Percentiles rank a stretch among this genome's conserved stretches.
Evolutionary conservation across 2,797 vertebrate species (phyloP).

Genomic region (Rachycentron canadum): DNA sequence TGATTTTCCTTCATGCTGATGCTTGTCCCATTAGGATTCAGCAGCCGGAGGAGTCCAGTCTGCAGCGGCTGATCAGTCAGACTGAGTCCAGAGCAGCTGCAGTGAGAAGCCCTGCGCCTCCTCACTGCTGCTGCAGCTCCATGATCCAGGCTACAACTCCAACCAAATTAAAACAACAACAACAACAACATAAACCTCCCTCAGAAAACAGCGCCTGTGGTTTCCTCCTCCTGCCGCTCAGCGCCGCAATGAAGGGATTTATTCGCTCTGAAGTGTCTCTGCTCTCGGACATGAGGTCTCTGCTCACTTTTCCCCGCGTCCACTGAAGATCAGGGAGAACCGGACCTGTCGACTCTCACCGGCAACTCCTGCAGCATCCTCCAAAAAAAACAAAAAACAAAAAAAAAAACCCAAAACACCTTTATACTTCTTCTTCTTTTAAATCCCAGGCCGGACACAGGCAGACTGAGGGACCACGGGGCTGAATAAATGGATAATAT

Average conservation of each 20-base stretch:
- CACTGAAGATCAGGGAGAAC: constrained; percentile 49
- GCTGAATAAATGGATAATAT: constrained; percentile 78
- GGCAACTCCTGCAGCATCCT: constrained; percentile 44
- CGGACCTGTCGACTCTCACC: constrained; percentile 28
- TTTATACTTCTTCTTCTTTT: neutral
- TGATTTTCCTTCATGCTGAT: constrained; percentile 7
- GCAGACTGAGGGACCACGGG: neutral
- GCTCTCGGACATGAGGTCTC: constrained; percentile 49
- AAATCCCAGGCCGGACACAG: constrained; percentile 19
- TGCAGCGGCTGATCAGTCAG: constrained; percentile 10
- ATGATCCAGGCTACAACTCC: constrained; percentile 32
- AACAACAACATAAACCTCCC: constrained; percentile 14
- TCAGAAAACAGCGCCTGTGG: constrained; percentile 10
- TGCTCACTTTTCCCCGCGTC: constrained; percentile 52
- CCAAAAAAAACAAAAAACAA: neutral
- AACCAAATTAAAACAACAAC: constrained; percentile 26
- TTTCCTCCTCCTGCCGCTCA: constrained; percentile 23
- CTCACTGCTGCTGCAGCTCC: constrained; percentile 41
- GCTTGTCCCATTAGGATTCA: constrained; percentile 1
- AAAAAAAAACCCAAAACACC: neutral
- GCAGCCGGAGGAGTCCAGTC: constrained; percentile 9
- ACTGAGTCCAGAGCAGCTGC: constrained; percentile 41
- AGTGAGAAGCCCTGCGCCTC: constrained; percentile 10
- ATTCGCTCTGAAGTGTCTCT: constrained; percentile 19
- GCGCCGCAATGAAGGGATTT: constrained; percentile 64